Percentiles rank a stretch among this genome's conserved stretches.
These are phyloP conservation scores for Pygmarrhopalites habei DNA, from an alignment of 1,140 invertebrate species.

Conservation along the genomic window DNA sequence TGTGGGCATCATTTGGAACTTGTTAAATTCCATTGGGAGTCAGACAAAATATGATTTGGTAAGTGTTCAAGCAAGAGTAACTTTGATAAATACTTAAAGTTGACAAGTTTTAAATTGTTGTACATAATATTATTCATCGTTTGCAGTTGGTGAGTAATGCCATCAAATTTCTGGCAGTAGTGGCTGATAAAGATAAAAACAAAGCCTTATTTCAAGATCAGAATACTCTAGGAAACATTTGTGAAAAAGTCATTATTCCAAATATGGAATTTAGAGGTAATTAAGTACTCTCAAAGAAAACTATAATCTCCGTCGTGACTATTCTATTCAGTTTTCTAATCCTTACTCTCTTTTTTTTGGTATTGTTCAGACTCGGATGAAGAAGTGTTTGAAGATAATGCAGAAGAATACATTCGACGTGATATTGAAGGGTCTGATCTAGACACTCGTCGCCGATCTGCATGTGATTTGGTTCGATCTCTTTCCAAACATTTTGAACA, in stretches of 20 bases:
- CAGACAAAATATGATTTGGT: conserved; percentile 88
- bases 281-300: too few species aligned
- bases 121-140: conserved; percentile 12
- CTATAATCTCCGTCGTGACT: background rate
- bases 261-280: conserved; percentile 94
- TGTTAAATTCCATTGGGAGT: conserved; percentile 73
- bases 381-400: conserved; percentile 94
- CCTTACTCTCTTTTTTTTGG: conserved; percentile 20
- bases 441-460: conserved; percentile 86
- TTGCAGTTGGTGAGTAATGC: conserved; percentile 85
- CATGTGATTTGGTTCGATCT: conserved; percentile 90
- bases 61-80: conserved; percentile 44
- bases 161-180: conserved; percentile 85
- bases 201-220: conserved; percentile 82
- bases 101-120: conserved; percentile 4
- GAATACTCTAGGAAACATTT: conserved; percentile 78
- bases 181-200: conserved; percentile 83
- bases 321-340: background rate
- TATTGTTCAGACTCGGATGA: conserved; percentile 90
- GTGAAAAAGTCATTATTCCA: conserved; percentile 95
- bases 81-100: too few species aligned
- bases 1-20: conserved; percentile 86
- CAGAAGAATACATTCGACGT: conserved; percentile 92
- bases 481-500: conserved; percentile 81
- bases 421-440: conserved; percentile 99